Conservation (phyloP, 2,797 vertebrate species). For the Chrysocyon brachyurus region DNA sequence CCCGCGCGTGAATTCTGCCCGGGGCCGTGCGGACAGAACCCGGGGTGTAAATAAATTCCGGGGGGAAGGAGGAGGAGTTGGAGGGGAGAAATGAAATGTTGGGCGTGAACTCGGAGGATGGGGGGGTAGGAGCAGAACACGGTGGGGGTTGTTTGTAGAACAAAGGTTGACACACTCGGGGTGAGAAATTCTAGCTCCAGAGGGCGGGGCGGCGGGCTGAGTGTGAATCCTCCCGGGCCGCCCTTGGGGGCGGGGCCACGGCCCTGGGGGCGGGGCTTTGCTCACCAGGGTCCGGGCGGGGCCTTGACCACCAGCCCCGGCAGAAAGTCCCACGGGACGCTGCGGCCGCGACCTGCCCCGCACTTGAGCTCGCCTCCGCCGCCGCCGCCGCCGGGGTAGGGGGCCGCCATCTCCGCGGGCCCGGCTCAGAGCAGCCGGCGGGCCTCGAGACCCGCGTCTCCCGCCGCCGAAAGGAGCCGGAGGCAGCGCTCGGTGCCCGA, state of each 20-base stretch:
- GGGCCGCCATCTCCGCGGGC: conserved; percentile 92
- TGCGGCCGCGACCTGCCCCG: conserved; percentile 84
- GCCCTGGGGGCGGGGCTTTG: neutral
- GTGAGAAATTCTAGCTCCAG: neutral
- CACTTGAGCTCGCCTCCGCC: conserved; percentile 92
- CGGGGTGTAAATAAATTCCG: neutral
- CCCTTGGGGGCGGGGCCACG: neutral
- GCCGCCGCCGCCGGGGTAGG: conserved; percentile 84
- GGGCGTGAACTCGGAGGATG: neutral
- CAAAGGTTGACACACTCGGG: neutral
- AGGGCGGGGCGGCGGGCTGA: neutral
- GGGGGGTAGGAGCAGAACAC: neutral
- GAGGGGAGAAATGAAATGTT: neutral
- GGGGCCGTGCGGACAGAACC: neutral
- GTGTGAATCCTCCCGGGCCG: neutral
- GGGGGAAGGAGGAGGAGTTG: neutral
- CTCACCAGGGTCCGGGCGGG: conserved; percentile 94
- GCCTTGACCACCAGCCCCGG: conserved; percentile 94
- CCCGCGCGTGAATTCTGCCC: neutral
- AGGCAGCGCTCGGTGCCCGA: neutral
- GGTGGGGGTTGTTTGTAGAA: neutral
- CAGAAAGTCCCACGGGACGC: conserved; percentile 95
- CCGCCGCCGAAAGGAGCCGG: conserved; percentile 67
- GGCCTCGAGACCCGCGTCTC: conserved; percentile 87
- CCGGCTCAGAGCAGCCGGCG: conserved; percentile 88